Base-by-base conservation (phyloP, 2,888 invertebrate species). In the Oscheius onirici region DNA sequence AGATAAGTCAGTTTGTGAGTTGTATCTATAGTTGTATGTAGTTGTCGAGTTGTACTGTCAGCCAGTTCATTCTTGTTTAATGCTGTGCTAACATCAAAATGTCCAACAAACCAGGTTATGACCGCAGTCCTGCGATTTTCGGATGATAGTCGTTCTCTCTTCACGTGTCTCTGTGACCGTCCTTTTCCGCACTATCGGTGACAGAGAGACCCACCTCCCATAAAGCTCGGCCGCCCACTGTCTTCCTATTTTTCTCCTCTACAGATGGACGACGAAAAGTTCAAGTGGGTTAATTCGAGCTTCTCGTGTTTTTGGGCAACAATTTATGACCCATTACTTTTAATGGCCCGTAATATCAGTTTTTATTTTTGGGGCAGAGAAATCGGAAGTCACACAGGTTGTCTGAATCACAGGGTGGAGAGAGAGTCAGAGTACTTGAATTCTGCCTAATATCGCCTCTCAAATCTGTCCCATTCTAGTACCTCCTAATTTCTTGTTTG, bases 141-240 rank as follows among this genome's bases (percentile, higher is more conserved):
- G n/a, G n/a, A n/a, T n/a, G n/a, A n/a, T n/a, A n/a, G n/a, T n/a
- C n/a, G n/a, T n/a, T n/a, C n/a, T n/a, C 63, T 63, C 49, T 63
- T 49, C 49, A 63, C 46, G 63, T 40, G 52, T 52, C 52, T 34
- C 15, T 57, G 58, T 58, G 17, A 41, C 11, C 49, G 49, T 63
- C 63, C 49, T 63, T 63, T 63, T 63, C 63, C 63, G 63, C 63
- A 17, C 63, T 63, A 63, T 63, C 63, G 49, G 49, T 63, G 49
- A n/a, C 63, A 46, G n/a, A 24, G n/a, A n/a, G n/a, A n/a, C n/a
- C n/a, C 61, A 44, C 34, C 34, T 8, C 63, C 13, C 26, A 63
- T 46, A 63, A 49, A 17, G 52, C 52, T 52, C 52, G 22, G 22
- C 24, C 22, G 52, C 55, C 26, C 63, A 46, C 6, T 13, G 41